Evolutionary conservation across 35 echinoderm and acorn worm genomes (phyloP).

Genomic region (Ptychodera flava): DNA sequence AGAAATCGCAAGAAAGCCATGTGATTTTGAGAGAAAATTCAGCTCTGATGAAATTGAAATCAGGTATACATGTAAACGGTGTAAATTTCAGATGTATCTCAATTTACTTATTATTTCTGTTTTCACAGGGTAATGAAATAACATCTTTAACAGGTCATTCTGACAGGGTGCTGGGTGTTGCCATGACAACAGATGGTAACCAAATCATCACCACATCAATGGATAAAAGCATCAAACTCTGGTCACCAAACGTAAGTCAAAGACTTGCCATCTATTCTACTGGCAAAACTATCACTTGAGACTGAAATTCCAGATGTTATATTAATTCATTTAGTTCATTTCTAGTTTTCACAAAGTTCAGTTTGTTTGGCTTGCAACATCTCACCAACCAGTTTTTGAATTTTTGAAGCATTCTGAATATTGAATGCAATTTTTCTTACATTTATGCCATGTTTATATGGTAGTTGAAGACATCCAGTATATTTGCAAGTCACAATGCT

Average conservation of each 20-base stretch:
- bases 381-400: constrained; percentile 4
- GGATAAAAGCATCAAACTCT: constrained; percentile 80
- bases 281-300: neutral
- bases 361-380: constrained; percentile 32
- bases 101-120: too few species aligned
- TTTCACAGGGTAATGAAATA: constrained; percentile 73
- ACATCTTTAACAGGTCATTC: constrained; percentile 75
- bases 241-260: constrained; percentile 53
- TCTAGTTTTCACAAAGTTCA: constrained; percentile 39
- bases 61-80: too few species aligned
- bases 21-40: too few species aligned
- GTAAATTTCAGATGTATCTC: too few species aligned
- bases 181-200: constrained; percentile 49
- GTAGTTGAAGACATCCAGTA: neutral
- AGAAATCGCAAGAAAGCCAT: too few species aligned
- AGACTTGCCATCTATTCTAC: neutral
- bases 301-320: constrained; percentile 14
- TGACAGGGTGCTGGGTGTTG: constrained; percentile 68
- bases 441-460: too few species aligned
- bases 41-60: too few species aligned
- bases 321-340: constrained; percentile 11
- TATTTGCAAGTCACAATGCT: constrained; percentile 17
- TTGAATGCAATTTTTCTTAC: neutral
- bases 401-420: neutral
- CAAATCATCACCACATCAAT: constrained; percentile 63